phyloP scores from a whole-genome alignment of 2,888 invertebrate genomes.

The Lithophane semibrunnea region DNA sequence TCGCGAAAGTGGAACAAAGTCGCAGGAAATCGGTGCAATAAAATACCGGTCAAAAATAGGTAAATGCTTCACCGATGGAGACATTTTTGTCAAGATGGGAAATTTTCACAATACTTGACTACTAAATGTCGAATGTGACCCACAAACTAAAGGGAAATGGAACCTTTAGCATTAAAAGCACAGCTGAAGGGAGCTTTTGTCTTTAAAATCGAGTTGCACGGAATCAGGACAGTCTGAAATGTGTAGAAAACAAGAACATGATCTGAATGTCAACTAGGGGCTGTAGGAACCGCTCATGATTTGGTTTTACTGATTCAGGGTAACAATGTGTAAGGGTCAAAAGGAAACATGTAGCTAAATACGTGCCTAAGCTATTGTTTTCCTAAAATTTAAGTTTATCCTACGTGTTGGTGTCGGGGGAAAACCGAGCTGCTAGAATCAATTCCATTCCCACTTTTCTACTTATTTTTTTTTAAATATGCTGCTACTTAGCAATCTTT shows the following conservation, averaged over 20 bases:
- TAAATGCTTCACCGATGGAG: background rate
- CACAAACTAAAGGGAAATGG: slow-evolving; percentile 2
- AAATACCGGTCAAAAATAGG: background rate
- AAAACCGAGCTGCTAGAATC: background rate
- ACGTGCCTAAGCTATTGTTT: background rate
- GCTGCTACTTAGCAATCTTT: background rate
- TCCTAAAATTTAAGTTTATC: background rate
- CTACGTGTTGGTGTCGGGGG: background rate
- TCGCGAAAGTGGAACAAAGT: slow-evolving; percentile 8
- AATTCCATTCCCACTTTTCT: background rate
- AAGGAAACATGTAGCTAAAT: background rate
- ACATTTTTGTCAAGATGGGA: background rate
- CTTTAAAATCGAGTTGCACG: background rate
- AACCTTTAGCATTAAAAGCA: background rate
- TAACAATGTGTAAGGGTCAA: no score
- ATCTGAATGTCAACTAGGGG: background rate
- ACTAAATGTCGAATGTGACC: slow-evolving; percentile 31
- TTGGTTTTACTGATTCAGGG: background rate
- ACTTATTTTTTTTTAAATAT: no score
- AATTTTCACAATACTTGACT: background rate
- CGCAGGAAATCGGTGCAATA: slow-evolving; percentile 8
- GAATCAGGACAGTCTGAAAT: background rate
- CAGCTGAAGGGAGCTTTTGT: slow-evolving; percentile 8
- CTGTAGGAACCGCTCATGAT: background rate
- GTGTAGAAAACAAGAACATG: background rate